Base-by-base conservation (phyloP, 2,113 vertebrate genomes). In the Gobius niger region DNA sequence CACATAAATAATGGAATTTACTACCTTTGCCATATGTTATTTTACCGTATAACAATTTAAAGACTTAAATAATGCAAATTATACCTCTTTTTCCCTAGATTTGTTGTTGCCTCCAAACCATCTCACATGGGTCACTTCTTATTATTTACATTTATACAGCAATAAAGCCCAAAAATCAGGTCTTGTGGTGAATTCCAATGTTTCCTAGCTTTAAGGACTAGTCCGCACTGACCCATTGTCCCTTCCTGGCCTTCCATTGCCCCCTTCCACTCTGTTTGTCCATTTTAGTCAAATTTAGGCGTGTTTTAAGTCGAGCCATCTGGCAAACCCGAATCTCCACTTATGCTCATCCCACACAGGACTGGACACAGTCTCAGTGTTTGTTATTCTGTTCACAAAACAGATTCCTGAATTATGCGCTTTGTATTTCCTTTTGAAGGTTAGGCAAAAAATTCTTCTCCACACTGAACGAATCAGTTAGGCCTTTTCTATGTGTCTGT, bases 211-310 rank as follows among this genome's bases (percentile, higher is more conserved):
- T 75, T 69, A 67, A 68, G 12, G 12, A 54, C 42, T 65, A 19
- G 66, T 47, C 44, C 9, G 68, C 54, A 9, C 34, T 67, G 67
- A 77, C 75, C 80, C 52, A 0, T 59, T 53, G 44, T 53, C 77
- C 63, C 67, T 41, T 46, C 6, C 2, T 70, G 76, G 76, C 50
- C 78, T 74, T 80, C 1, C 47, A 54, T 44, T 84, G 73, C 54
- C 75, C 24, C 65, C 72, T 54, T 59, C 54, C 63, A 42, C 47
- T 50, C 57, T 70, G 70, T 78, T 75, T 53, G 61, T 74, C 67
- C 56, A 72, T 82, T 82, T 34, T 69, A 71, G 61, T 75, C 73
- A 76, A 67, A 82, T 82, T 80, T 75, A 73, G 76, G 84, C 34
- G 65, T 44, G 61, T 85, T 81, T 86, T 67, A 85, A 80, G 56